These are phyloP conservation scores for Lateolabrax maculatus DNA, from an alignment of 2,797 vertebrate genomes.

Conservation along the genomic window DNA sequence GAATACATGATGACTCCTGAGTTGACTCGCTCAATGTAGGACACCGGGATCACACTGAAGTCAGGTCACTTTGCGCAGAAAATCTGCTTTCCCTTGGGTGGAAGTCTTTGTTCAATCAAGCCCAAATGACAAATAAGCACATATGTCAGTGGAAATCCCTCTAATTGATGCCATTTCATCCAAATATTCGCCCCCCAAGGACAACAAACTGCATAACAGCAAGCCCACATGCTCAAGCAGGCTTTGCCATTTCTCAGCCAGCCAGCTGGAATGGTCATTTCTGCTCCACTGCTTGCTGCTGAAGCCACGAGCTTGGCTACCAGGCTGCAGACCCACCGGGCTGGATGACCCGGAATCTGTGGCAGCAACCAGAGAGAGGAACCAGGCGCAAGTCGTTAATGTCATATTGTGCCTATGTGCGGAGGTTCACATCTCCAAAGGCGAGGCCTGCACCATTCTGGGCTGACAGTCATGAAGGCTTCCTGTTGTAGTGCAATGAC, in stretches of 20 bases:
- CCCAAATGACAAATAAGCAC: slow-evolving; percentile 73
- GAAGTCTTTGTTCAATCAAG: slow-evolving; percentile 68
- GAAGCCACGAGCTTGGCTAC: slow-evolving; percentile 55
- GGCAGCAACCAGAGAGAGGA: slow-evolving; percentile 38
- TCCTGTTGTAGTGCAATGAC: slow-evolving; percentile 9
- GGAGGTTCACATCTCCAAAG: slow-evolving; percentile 33
- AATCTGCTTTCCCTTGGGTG: slow-evolving; percentile 56
- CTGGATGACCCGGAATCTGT: slow-evolving; percentile 52
- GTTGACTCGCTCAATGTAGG: not conserved
- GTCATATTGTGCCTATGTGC: slow-evolving; percentile 29
- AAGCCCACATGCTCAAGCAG: slow-evolving; percentile 64
- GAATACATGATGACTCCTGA: not conserved
- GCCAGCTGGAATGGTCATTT: slow-evolving; percentile 76
- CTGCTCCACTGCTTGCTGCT: slow-evolving; percentile 65
- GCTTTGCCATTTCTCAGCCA: slow-evolving; percentile 69
- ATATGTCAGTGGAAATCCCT: slow-evolving; percentile 69
- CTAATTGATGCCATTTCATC: slow-evolving; percentile 76
- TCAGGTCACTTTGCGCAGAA: slow-evolving; percentile 36
- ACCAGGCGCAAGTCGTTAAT: slow-evolving; percentile 42
- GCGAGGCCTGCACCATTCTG: slow-evolving; percentile 1
- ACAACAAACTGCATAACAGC: slow-evolving; percentile 54
- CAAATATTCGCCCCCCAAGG: slow-evolving; percentile 67
- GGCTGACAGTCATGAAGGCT: not conserved
- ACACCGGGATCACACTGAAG: slow-evolving; percentile 30
- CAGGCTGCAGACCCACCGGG: slow-evolving; percentile 49